Conservation (phyloP, 2,888 invertebrate species). For the Eledona agricola region DNA sequence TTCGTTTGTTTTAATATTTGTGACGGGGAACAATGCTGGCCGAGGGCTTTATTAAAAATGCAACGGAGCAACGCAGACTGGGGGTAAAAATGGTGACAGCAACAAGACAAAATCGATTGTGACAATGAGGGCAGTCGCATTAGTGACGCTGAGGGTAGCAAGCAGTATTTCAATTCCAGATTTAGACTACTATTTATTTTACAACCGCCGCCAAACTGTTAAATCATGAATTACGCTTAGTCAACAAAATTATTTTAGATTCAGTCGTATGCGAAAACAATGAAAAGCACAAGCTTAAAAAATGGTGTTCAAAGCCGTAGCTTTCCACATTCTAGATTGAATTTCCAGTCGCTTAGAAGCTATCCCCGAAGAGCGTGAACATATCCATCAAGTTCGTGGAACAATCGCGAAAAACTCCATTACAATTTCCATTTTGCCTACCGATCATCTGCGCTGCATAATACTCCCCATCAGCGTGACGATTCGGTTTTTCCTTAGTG, state of each 20-base stretch:
- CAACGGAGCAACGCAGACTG: background rate
- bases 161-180: too few relatives aligned
- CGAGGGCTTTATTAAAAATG: constrained; percentile 1
- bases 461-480: constrained; percentile 61
- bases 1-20: too few relatives aligned
- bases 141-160: background rate
- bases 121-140: constrained; percentile 5
- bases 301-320: too few relatives aligned
- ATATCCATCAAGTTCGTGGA: constrained; percentile 31
- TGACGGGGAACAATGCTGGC: too few relatives aligned
- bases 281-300: too few relatives aligned
- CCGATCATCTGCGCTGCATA: constrained; percentile 67
- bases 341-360: too few relatives aligned
- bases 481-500: constrained; percentile 52
- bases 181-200: too few relatives aligned
- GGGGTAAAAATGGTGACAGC: background rate
- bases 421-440: constrained; percentile 46
- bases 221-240: too few relatives aligned
- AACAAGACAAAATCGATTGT: constrained; percentile 2
- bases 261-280: too few relatives aligned
- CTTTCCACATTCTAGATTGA: constrained; percentile 2
- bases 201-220: too few relatives aligned
- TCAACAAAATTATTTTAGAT: too few relatives aligned
- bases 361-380: constrained; percentile 22
- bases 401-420: constrained; percentile 45